Base-by-base conservation (phyloP, 2,113 vertebrate species). In the Leptobrachium ailaonicum region DNA sequence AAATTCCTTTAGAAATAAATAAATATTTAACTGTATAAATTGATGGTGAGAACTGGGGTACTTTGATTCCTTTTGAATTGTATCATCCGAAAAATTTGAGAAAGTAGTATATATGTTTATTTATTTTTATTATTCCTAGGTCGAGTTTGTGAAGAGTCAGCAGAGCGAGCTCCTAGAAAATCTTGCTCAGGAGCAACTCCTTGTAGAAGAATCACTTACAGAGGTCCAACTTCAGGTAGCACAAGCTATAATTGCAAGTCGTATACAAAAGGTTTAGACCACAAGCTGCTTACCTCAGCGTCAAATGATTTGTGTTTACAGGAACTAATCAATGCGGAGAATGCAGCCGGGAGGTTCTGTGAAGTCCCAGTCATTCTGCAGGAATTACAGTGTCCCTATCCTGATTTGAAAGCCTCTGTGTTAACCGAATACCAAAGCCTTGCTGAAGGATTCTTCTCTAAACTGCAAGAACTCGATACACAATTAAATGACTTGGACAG, bases 131-230 rank as follows among this genome's bases (percentile, higher is more conserved):
- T 2, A 32, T 82, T 66, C 64, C 10, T 83, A 99, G 97, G 89
- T 98, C 58, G 83, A 88, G 78, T 89, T 80, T 82, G 90, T 96
- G 80, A 98, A 95, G 86, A 87, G 92, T 68, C 94, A 95, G 75
- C 94, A 96, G 86, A 86, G 89, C 79, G 72, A 54, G 42, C 66
- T 89, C 82, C 91, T 85, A 87, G 87, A 90, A 85, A 91, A 82
- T 79, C 95, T 98, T 83, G 56, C 79, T 3, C 75, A 85, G 64
- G 93, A 96, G 84, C 90, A 87, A 76, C 53, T 84, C 50, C 10
- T 80, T 81, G 84, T 95, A 83, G 93, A 97, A 86, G 82, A 88
- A 72, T 88, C 94, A 40, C 87, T 97, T 12, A 72, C 71, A 68
- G 85, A 86, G 58, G 88, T 63, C 71, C 90, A 71, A 47, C 80